Percentiles rank a stretch among this genome's conserved stretches.
Conservation (phyloP, 2,797 vertebrate species). For the Ambastaia sidthimunki region DNA sequence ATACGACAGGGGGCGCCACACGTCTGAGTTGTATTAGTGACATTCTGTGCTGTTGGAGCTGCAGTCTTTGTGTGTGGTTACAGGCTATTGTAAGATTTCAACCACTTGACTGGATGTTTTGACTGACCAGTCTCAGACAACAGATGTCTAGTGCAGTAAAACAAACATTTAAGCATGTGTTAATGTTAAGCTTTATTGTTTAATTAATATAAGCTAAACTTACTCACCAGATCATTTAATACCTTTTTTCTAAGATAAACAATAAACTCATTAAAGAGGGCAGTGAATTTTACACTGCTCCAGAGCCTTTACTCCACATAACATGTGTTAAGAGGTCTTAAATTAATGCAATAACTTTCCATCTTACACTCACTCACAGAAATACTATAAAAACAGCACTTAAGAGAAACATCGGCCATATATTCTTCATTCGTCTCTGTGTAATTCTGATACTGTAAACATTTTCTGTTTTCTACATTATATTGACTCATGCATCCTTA, state of each 20-base stretch:
- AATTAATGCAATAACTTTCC: not conserved
- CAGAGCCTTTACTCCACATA: not conserved
- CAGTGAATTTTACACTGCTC: not conserved
- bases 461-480: no score
- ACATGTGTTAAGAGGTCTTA: not conserved
- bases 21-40: not conserved
- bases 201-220: not conserved
- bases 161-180: not conserved
- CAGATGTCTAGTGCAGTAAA: conserved; percentile 24
- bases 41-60: not conserved
- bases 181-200: not conserved
- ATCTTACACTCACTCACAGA: not conserved
- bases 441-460: no score
- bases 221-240: not conserved
- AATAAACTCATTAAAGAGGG: not conserved
- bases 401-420: not conserved
- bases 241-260: not conserved
- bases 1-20: conserved; percentile 17
- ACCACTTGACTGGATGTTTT: conserved; percentile 25
- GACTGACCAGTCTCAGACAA: conserved; percentile 12
- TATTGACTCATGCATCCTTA: no score
- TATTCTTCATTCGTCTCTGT: not conserved
- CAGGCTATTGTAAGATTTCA: not conserved
- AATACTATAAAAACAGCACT: not conserved
- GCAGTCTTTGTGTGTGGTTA: conserved; percentile 27